Evolutionary conservation across 2,888 invertebrate genomes (phyloP).

Genomic region (Pharmacophagus antenor): DNA sequence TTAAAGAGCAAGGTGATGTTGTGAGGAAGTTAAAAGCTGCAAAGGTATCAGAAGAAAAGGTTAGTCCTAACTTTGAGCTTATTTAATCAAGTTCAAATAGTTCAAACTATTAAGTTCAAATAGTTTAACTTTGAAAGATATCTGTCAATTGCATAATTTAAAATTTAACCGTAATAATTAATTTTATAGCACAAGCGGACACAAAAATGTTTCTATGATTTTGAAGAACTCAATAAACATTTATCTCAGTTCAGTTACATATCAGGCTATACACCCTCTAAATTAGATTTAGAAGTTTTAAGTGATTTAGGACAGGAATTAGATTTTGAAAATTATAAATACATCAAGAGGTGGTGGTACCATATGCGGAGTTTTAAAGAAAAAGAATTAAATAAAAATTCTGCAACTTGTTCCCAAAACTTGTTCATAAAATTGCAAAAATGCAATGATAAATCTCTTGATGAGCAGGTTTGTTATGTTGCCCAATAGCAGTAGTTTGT

Average conservation of each 20-base stretch:
- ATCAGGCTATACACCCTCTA: conserved; percentile 78
- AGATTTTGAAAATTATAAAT: conserved; percentile 61
- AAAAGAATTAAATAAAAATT: conserved; percentile 71
- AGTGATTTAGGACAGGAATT: conserved; percentile 52
- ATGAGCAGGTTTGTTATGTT: conserved; percentile 57
- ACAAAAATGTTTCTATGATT: conserved; percentile 44
- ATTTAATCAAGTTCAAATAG: background rate
- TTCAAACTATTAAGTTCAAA: background rate
- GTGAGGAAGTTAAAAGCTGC: conserved; percentile 90
- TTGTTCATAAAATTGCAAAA: conserved; percentile 43
- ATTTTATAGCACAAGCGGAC: conserved; percentile 58
- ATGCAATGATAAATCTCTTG: conserved; percentile 47
- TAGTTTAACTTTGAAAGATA: background rate
- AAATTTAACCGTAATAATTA: conserved; percentile 29
- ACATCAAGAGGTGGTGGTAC: conserved; percentile 82
- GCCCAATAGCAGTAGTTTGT: conserved; percentile 28
- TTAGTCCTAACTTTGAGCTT: conserved; percentile 50
- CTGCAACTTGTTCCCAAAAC: conserved; percentile 47
- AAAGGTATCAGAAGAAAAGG: conserved; percentile 89
- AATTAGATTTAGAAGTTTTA: conserved; percentile 68
- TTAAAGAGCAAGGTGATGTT: conserved; percentile 87
- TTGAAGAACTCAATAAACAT: conserved; percentile 63
- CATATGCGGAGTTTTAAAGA: conserved; percentile 82
- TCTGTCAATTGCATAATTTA: conserved; percentile 29
- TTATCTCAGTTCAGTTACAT: conserved; percentile 80